Percentiles rank a stretch among this genome's conserved stretches.
phyloP scores from a whole-genome alignment of 2,113 vertebrate genomes.

The Galemys pyrenaicus region DNA sequence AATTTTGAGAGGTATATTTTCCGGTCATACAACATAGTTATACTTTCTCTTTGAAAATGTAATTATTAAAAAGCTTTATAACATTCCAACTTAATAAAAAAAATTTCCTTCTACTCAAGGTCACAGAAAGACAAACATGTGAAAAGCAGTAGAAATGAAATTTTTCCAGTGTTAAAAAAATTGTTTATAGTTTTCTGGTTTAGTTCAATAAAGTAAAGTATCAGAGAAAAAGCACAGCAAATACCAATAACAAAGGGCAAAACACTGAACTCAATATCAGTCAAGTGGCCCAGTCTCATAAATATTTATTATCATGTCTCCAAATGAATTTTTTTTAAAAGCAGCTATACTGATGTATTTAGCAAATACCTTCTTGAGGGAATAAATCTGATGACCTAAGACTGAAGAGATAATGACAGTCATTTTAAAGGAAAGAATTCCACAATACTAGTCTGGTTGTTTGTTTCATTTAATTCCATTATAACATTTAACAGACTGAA shows the following conservation, averaged over 20 bases:
- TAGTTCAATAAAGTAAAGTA: constrained; percentile 17
- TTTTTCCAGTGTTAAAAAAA: neutral
- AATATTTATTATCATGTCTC: constrained; percentile 54
- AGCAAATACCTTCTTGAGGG: neutral
- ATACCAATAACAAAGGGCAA: neutral
- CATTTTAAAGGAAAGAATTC: neutral
- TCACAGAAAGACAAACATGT: constrained; percentile 1
- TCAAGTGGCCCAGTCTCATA: constrained; percentile 35
- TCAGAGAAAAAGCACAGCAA: neutral
- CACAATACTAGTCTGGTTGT: neutral
- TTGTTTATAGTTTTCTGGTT: constrained; percentile 14
- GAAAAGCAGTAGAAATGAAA: constrained; percentile 15
- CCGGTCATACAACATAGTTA: neutral
- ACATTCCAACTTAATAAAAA: neutral
- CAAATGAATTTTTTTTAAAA: constrained; percentile 9
- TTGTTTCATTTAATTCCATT: neutral
- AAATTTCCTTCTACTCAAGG: constrained; percentile 29
- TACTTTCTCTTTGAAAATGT: constrained; percentile 10
- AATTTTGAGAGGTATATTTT: neutral
- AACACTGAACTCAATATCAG: constrained; percentile 8
- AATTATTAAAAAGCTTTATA: neutral
- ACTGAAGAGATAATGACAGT: neutral
- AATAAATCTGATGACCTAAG: neutral
- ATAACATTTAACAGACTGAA: neutral
- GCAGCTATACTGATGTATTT: neutral